Evolutionary conservation across 2,888 invertebrate species (phyloP), one percentile per base, ranked within the genome.

Genomic region (Sphaeridia pumilis): DNA sequence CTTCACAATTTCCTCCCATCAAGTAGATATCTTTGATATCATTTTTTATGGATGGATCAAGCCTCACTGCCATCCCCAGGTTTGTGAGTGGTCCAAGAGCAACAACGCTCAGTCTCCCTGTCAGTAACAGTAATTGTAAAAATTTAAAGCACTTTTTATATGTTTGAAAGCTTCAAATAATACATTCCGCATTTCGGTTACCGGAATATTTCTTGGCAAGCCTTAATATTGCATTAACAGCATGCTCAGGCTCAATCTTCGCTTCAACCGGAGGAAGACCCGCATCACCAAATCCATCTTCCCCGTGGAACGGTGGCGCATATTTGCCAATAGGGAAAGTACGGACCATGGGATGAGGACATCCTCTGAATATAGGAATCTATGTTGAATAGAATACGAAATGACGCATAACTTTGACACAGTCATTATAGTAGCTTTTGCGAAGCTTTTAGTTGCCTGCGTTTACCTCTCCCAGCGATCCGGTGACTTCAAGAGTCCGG

Each of bases 11-110:
- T 46, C 65, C 65, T n/a, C 65, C 63, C 27, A 63, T 49, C 24
- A 63, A 54, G 24, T 44, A 58, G 1, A 63, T 46, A 24, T 60
- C 58, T 34, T 58, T 58, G 20, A 62, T 28, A 27, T 51, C 47
- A 3, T 56, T 47, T 17, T 36, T 57, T 3, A 63, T 56, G 10
- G 52, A 38, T 0, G 81, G 77, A 63, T 82, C 83, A 65, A 85
- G 68, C 65, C 80, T 78, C 2, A 82, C 74, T 1, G 85, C 80
- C 55, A 87, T 66, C 0, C 87, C 89, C 42, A 87, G 72, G 66
- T 88, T 89, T 0, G 88, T 88, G 25, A 89, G 69, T 0, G 89
- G 80, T 0, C 83, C 88, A 24, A 87, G 68, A 34, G 81, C 76
- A 43, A 49, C 2, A 42, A 59, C 4, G 24, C 27, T 66, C 22